Evolutionary conservation across 2,888 invertebrate species (phyloP).

Genomic region (Sialis fuliginosa): DNA sequence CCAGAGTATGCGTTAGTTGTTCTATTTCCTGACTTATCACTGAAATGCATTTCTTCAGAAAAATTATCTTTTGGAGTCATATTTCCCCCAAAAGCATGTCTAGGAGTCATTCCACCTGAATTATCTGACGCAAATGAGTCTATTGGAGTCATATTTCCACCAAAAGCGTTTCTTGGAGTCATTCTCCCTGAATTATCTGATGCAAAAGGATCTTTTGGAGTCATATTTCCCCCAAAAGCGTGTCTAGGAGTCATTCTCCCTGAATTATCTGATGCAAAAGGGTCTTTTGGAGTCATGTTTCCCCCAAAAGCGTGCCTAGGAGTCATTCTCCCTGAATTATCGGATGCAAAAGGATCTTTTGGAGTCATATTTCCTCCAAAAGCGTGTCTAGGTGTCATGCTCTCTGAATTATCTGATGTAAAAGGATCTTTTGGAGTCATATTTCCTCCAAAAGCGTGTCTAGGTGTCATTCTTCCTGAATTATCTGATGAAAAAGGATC

Average conservation of each 20-base stretch:
- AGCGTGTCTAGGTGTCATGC: neutral
- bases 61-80: neutral
- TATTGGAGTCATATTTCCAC: neutral
- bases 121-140: slow-evolving; percentile 1
- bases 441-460: neutral
- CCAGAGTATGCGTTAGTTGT: too few relatives aligned
- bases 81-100: neutral
- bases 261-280: neutral
- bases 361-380: neutral
- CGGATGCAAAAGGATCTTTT: neutral
- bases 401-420: neutral
- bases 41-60: neutral
- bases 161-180: neutral
- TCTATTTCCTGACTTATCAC: neutral
- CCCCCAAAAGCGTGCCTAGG: neutral
- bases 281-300: neutral
- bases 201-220: neutral
- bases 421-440: slow-evolving; percentile 2
- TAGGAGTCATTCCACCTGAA: slow-evolving; percentile 1
- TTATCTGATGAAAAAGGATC: neutral
- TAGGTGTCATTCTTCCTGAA: slow-evolving; percentile 4
- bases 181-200: neutral
- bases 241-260: neutral
- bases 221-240: neutral
- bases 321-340: neutral